Evolutionary conservation across 2,797 vertebrate species (phyloP).

Genomic region (Xiphorhynchus erythropygius): DNA sequence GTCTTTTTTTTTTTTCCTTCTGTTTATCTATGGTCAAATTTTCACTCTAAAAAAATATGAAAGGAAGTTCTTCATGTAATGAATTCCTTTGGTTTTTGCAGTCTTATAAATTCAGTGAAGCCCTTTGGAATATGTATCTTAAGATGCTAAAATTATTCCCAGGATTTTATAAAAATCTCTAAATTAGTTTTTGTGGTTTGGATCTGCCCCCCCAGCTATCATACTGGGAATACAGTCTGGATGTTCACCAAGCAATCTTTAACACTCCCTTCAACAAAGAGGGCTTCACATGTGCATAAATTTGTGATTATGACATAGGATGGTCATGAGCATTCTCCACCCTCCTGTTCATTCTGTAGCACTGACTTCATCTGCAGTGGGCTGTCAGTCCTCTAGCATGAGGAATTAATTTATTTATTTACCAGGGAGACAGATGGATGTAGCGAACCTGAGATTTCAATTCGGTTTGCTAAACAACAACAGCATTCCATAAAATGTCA

Average conservation of each 20-base stretch:
- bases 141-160: conserved; percentile 21
- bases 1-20: neutral
- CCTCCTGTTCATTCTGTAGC: conserved; percentile 21
- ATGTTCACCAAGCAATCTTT: conserved; percentile 34
- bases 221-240: conserved; percentile 43
- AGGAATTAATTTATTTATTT: neutral
- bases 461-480: neutral
- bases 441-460: neutral
- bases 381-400: neutral
- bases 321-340: conserved; percentile 29
- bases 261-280: neutral
- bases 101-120: neutral
- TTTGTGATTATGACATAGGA: conserved; percentile 49
- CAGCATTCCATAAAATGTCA: neutral
- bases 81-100: neutral
- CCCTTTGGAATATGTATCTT: conserved; percentile 9
- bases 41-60: neutral
- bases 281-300: conserved; percentile 30
- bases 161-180: conserved; percentile 44
- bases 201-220: neutral
- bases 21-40: neutral
- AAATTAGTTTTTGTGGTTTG: conserved; percentile 57
- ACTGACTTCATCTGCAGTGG: neutral
- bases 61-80: neutral
- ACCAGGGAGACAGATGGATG: neutral